Percentiles rank a stretch among this genome's conserved stretches.
Evolutionary conservation across 1,140 invertebrate genomes (phyloP).

Genomic region (Neodiprion fabricii): DNA sequence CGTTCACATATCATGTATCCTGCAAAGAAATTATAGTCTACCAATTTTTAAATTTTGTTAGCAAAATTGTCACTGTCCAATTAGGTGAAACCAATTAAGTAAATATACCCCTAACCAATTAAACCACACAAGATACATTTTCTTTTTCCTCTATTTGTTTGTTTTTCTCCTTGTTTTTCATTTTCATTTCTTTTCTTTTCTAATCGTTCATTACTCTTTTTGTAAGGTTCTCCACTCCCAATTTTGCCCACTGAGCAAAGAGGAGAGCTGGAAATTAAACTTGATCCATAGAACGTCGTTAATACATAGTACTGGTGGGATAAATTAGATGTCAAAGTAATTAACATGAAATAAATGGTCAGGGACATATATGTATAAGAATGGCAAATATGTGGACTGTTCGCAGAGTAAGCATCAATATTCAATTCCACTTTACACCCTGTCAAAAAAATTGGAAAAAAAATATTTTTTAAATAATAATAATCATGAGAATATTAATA

Average conservation of each 20-base stretch:
- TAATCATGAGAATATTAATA: constrained; percentile 4
- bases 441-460: not conserved
- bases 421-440: not conserved
- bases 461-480: not conserved
- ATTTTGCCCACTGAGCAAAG: constrained; percentile 81
- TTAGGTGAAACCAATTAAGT: constrained; percentile 52
- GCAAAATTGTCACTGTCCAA: constrained; percentile 61
- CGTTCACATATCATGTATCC: constrained; percentile 54
- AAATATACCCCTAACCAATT: constrained; percentile 59
- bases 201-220: constrained; percentile 33
- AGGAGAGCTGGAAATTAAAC: constrained; percentile 83
- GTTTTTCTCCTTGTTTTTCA: not conserved
- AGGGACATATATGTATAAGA: constrained; percentile 51
- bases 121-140: constrained; percentile 41
- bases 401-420: constrained; percentile 24
- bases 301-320: constrained; percentile 45
- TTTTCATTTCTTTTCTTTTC: constrained; percentile 29
- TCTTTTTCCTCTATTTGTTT: constrained; percentile 1
- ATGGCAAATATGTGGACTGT: constrained; percentile 48
- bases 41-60: constrained; percentile 59
- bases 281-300: constrained; percentile 59
- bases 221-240: constrained; percentile 65
- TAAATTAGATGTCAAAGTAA: constrained; percentile 48
- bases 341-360: constrained; percentile 56
- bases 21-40: constrained; percentile 61